These are phyloP conservation scores for Diacarnus erythraeanus DNA, from an alignment of 37 sponge, comb jelly and placozoan species.

Conservation along the genomic window DNA sequence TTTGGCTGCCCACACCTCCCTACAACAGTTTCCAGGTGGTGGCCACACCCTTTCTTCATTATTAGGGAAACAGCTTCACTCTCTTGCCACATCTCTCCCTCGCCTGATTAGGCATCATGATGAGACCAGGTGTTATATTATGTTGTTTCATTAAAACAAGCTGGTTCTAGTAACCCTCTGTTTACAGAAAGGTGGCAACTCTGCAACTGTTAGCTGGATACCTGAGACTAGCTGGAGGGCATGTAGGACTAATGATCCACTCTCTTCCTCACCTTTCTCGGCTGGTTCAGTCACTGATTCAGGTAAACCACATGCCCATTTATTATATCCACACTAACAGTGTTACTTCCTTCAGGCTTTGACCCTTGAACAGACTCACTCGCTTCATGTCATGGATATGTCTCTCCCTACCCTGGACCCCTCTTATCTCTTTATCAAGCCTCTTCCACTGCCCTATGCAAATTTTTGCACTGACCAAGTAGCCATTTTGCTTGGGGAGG, in stretches of 20 bases:
- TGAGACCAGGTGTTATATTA: slow-evolving; percentile 16
- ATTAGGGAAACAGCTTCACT: slow-evolving; percentile 50
- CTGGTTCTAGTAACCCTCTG: not conserved
- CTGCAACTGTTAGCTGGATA: slow-evolving; percentile 68
- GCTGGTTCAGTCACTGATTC: slow-evolving; percentile 46
- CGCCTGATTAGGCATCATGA: slow-evolving; percentile 44
- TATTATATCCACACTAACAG: too few species aligned
- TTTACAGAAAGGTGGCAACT: slow-evolving; percentile 38
- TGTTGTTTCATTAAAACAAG: not conserved
- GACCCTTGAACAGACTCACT: slow-evolving; percentile 28
- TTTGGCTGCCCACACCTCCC: slow-evolving; percentile 3
- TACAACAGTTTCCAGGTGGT: slow-evolving; percentile 18
- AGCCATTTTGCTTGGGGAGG: slow-evolving; percentile 10
- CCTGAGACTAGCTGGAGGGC: slow-evolving; percentile 53
- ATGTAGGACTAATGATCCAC: slow-evolving; percentile 22
- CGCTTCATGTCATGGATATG: slow-evolving; percentile 15
- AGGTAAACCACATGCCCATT: slow-evolving; percentile 30
- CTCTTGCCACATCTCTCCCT: slow-evolving; percentile 49
- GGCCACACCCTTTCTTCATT: slow-evolving; percentile 18
- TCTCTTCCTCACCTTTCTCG: slow-evolving; percentile 65
- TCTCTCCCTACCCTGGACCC: not conserved
- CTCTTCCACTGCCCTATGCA: slow-evolving; percentile 19
- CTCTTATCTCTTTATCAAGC: not conserved
- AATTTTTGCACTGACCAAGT: slow-evolving; percentile 31
- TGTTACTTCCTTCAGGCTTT: slow-evolving; percentile 14